Conservation (phyloP, 1,140 invertebrate species). For the Eciton burchellii region DNA sequence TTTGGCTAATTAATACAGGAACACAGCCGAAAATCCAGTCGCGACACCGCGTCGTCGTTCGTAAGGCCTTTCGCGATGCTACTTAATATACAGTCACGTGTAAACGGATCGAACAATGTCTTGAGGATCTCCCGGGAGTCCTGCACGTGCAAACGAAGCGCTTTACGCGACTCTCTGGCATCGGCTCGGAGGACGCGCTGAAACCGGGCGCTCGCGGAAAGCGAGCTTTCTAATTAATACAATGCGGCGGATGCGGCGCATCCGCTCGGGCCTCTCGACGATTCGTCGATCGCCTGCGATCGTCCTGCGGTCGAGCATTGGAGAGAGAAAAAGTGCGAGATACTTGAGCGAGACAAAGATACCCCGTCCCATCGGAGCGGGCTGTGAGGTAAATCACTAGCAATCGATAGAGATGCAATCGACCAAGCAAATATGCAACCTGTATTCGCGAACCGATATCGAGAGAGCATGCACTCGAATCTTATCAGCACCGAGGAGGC, state of each 20-base stretch:
- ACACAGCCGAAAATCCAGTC: neutral
- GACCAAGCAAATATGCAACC: neutral
- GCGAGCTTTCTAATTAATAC: slow-evolving; percentile 52
- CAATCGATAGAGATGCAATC: too few species aligned
- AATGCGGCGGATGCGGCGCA: slow-evolving; percentile 36
- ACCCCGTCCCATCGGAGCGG: neutral
- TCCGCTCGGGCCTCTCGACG: slow-evolving; percentile 58
- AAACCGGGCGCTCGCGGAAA: slow-evolving; percentile 13
- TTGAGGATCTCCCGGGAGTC: slow-evolving; percentile 28
- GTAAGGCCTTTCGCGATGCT: neutral
- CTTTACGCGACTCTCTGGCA: neutral
- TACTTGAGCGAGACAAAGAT: neutral
- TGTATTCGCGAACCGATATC: slow-evolving; percentile 2
- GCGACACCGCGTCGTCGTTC: neutral
- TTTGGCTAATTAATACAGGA: neutral
- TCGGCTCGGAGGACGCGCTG: too few species aligned
- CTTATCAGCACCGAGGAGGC: neutral
- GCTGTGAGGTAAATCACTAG: too few species aligned
- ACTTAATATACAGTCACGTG: slow-evolving; percentile 12
- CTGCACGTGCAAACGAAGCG: slow-evolving; percentile 54
- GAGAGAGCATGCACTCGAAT: neutral
- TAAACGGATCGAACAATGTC: slow-evolving; percentile 47
- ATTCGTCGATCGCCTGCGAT: slow-evolving; percentile 79
- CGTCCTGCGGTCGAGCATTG: slow-evolving; percentile 46
- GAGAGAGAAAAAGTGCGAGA: slow-evolving; percentile 32